A percentile compares a stretch with the other conserved stretches of the same genome.
phyloP scores from a whole-genome alignment of 2,888 invertebrate genomes.

The Pseudococcus jackbeardsleyi region DNA sequence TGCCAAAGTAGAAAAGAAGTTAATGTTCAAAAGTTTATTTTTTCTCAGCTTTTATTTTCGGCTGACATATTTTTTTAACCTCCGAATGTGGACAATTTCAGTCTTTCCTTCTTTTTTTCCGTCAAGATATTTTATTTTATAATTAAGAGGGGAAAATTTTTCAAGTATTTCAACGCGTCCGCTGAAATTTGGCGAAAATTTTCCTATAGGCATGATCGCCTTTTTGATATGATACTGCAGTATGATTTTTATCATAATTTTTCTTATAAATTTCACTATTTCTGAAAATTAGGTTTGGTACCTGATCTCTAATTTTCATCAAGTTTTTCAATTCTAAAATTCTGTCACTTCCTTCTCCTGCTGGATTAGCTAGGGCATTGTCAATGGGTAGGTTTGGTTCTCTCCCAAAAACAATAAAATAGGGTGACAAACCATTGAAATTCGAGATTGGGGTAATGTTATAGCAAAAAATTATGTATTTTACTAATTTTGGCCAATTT shows the following conservation, averaged over 20 bases:
- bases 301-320: not conserved
- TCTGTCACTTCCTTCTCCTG: not conserved
- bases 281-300: not conserved
- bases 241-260: not conserved
- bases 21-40: too few species aligned
- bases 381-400: not conserved
- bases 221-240: not conserved
- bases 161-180: too few species aligned
- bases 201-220: not conserved
- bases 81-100: too few species aligned
- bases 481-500: not conserved
- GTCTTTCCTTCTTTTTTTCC: too few species aligned
- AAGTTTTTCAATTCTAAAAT: not conserved
- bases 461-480: not conserved
- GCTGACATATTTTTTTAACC: too few species aligned
- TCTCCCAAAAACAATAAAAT: not conserved
- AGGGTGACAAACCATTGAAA: not conserved
- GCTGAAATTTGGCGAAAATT: too few species aligned
- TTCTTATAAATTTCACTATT: not conserved
- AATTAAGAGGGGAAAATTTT: too few species aligned
- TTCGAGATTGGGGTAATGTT: not conserved
- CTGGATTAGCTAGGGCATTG: not conserved
- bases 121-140: too few species aligned
- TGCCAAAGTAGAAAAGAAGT: too few species aligned
- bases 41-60: too few species aligned